Evolutionary conservation across 1,140 invertebrate species (phyloP).

Genomic region (Metaphire vulgaris): DNA sequence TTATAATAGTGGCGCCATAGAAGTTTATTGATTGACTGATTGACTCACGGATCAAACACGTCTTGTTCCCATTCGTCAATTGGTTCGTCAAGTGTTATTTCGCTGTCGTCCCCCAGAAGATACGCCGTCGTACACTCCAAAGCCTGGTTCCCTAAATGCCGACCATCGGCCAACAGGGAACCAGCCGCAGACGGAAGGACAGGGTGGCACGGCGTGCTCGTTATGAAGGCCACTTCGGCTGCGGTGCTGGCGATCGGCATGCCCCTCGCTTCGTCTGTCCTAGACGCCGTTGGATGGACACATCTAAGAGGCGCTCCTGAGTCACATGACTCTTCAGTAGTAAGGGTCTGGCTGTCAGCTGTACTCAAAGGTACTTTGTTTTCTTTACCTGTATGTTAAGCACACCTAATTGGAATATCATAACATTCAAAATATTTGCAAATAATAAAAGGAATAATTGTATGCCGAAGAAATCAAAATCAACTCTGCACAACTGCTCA

Average conservation of each 20-base stretch:
- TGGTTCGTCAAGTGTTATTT: constrained; percentile 41
- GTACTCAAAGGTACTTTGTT: constrained; percentile 10
- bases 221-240: background rate
- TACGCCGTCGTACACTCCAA: background rate
- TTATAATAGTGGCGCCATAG: too few relatives aligned
- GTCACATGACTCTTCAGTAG: background rate
- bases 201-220: constrained; percentile 5
- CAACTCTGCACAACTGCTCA: too few relatives aligned
- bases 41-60: constrained; percentile 68
- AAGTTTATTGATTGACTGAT: too few relatives aligned
- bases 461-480: too few relatives aligned
- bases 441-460: too few relatives aligned
- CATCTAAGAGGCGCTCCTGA: constrained; percentile 6
- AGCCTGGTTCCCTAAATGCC: background rate
- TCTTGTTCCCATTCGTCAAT: constrained; percentile 65
- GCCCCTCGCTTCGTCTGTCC: background rate
- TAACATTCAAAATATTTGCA: too few relatives aligned
- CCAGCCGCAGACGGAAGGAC: background rate
- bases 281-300: background rate
- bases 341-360: constrained; percentile 1
- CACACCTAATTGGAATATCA: too few relatives aligned
- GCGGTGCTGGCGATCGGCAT: background rate
- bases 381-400: constrained; percentile 17
- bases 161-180: background rate
- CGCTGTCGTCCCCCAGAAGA: constrained; percentile 17